Conservation (phyloP, 2,113 vertebrate genomes). For the Andinoacara biseriatus region DNA sequence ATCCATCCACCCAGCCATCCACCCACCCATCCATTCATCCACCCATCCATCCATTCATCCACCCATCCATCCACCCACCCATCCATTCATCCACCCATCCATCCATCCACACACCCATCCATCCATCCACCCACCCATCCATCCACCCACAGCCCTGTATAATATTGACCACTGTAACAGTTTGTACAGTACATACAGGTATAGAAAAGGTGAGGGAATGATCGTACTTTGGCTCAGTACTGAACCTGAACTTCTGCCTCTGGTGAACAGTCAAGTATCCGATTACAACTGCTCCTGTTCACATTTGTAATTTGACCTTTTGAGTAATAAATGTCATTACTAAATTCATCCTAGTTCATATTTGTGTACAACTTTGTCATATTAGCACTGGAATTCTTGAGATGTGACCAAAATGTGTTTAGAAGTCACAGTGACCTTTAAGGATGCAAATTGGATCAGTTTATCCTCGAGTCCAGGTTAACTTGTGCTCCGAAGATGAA, state of each 20-base stretch:
- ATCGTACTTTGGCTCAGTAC: background rate
- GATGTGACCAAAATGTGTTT: background rate
- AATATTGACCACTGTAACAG: background rate
- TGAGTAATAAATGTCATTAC: background rate
- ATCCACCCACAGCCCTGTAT: background rate
- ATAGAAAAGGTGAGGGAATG: background rate
- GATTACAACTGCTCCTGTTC: background rate
- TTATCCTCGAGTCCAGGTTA: background rate
- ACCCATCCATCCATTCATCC: too few relatives aligned
- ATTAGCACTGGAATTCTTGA: background rate
- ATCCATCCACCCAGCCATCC: too few relatives aligned
- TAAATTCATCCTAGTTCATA: background rate
- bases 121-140: too few relatives aligned
- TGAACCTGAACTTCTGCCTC: background rate
- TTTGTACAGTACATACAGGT: too few relatives aligned
- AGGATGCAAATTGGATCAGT: background rate
- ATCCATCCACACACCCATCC: too few relatives aligned
- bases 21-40: too few relatives aligned
- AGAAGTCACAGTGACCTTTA: background rate
- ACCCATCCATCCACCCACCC: too few relatives aligned
- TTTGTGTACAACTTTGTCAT: background rate
- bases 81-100: too few relatives aligned
- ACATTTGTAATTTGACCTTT: background rate
- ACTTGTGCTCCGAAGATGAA: background rate
- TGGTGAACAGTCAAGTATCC: background rate